Conservation (phyloP, 2,888 invertebrate species). For the Drosophila kambysellisi region DNA sequence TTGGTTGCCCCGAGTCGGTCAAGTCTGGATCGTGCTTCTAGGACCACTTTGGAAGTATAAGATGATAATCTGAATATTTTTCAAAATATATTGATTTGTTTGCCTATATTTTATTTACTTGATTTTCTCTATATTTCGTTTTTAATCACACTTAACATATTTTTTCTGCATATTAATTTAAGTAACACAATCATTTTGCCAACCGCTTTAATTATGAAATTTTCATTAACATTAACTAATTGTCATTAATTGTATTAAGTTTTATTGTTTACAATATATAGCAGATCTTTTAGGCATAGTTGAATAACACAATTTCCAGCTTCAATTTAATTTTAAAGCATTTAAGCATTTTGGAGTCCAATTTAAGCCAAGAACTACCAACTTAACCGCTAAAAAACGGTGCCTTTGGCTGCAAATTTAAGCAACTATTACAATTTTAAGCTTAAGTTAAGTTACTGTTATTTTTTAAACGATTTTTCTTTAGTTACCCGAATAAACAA, state of each 20-base stretch:
- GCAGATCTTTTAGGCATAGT: conserved; percentile 8
- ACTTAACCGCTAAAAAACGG: neutral
- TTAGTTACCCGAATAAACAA: conserved; percentile 24
- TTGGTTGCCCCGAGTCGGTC: too few species aligned
- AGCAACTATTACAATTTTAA: conserved; percentile 25
- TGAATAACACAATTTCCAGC: neutral
- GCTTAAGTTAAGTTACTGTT: conserved; percentile 23
- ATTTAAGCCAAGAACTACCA: conserved; percentile 1
- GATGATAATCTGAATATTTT: too few species aligned
- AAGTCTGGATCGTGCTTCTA: too few species aligned
- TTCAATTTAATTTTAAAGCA: conserved; percentile 4
- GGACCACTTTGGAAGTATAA: too few species aligned
- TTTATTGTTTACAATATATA: conserved; percentile 43
- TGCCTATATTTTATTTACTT: conserved; percentile 6
- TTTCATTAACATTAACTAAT: neutral
- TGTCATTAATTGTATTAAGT: conserved; percentile 8
- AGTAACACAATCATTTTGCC: conserved; percentile 8
- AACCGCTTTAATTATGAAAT: neutral
- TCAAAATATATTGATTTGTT: neutral
- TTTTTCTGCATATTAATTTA: neutral
- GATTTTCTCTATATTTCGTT: neutral
- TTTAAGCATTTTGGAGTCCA: conserved; percentile 1
- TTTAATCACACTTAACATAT: too few species aligned
- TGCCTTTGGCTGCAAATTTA: conserved; percentile 12
- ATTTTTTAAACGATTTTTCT: neutral